Percentiles rank a stretch among this genome's conserved stretches.
phyloP scores from a whole-genome alignment of 2,888 invertebrate genomes.

The Plagiodera versicolora region DNA sequence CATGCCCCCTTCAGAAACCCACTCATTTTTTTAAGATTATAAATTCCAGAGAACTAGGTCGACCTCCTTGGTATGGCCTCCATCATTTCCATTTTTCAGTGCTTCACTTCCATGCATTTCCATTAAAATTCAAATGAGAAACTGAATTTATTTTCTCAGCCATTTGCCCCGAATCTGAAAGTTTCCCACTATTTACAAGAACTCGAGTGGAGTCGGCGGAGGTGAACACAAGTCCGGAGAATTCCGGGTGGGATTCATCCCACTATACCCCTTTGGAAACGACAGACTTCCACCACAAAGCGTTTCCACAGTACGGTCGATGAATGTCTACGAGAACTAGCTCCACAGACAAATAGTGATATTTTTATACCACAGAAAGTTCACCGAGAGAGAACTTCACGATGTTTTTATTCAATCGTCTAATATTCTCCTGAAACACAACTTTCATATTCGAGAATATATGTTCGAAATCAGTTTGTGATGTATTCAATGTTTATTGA shows the following conservation, averaged over 20 bases:
- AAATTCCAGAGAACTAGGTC: not conserved
- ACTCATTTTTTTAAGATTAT: not conserved
- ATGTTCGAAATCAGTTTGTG: too few species aligned
- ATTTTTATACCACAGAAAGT: not conserved
- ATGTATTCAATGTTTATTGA: too few species aligned
- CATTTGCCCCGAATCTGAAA: constrained; percentile 22
- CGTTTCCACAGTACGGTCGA: not conserved
- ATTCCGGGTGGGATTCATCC: not conserved
- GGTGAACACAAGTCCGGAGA: not conserved
- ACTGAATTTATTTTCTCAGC: constrained; percentile 24
- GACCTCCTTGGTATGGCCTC: not conserved
- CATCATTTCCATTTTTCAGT: constrained; percentile 6
- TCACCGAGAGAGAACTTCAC: too few species aligned
- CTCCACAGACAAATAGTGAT: not conserved
- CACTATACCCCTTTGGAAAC: not conserved
- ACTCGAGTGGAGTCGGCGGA: constrained; percentile 4
- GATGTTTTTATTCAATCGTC: too few species aligned
- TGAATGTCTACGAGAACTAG: not conserved
- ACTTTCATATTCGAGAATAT: too few species aligned
- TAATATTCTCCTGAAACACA: too few species aligned
- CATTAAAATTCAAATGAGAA: constrained; percentile 21
- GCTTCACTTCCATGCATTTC: constrained; percentile 18
- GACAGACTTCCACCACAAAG: not conserved
- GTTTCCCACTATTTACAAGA: constrained; percentile 20
- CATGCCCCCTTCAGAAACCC: too few species aligned